phyloP scores from a whole-genome alignment of 2,113 vertebrate genomes.

The Climacteris rufus region DNA sequence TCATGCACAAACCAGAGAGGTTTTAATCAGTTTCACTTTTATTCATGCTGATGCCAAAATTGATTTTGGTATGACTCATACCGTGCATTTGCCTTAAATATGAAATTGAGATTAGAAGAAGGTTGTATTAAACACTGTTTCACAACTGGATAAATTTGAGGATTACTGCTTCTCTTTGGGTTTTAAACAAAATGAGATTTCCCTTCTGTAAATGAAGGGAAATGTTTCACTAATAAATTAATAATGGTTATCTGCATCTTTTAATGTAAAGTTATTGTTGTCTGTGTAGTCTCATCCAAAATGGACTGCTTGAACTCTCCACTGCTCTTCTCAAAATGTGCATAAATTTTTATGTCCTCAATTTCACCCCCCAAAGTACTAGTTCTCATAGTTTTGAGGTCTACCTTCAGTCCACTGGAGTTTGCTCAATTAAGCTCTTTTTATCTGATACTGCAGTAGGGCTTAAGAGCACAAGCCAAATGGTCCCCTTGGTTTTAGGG shows the following conservation, averaged over 20 bases:
- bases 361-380: neutral
- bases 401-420: neutral
- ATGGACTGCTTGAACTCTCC: neutral
- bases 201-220: neutral
- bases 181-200: neutral
- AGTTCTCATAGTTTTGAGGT: neutral
- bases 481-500: neutral
- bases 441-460: neutral
- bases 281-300: neutral
- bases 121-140: conserved; percentile 4
- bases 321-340: neutral
- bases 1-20: neutral
- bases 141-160: neutral
- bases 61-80: conserved; percentile 32
- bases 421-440: neutral
- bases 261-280: neutral
- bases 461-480: neutral
- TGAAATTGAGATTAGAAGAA: neutral
- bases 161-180: neutral
- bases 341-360: neutral
- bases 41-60: neutral
- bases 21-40: conserved; percentile 28
- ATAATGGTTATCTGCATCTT: neutral
- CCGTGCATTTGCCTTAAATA: neutral
- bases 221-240: neutral